Evolutionary conservation across 2,888 invertebrate genomes (phyloP), one percentile per base, ranked within the genome.

Genomic region (Camponotus fellah): DNA sequence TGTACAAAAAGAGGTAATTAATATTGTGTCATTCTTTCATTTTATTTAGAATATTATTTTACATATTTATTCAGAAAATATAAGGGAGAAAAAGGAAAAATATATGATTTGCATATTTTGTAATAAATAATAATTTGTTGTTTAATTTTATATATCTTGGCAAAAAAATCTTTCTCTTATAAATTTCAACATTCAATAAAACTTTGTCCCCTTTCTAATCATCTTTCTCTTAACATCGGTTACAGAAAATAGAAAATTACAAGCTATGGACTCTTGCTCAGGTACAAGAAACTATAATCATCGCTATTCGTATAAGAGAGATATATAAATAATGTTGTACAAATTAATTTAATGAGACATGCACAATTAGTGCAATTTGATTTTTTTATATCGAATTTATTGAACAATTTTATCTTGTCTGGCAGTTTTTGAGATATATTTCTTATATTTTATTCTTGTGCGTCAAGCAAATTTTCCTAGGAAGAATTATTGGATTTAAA

Each of bases 11-110:
- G n/a, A 53, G 12, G 37, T 37, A 71, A 53, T 71, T 71, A 58
- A 58, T 40, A 26, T 40, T 37, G 14, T 58, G 58, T 72, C 26
- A 72, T 58, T 40, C 0, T 58, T 58, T 26, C 40, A 58, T 56
- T 71, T 71, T 72, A 72, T 58, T 58, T 21, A 40, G 58, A 72
- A 72, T 40, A 26, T 71, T 21, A 72, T 72, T 72, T 72, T 72
- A 40, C 26, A 72, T 26, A 37, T 26, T 26, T n/a, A 53, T 3
- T 17, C 58, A 72, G 14, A 6, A 56, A 72, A 58, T 58, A 56
- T 37, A 72, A 53, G n/a, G n/a, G 53, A 53, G 53, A 53, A 53
- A 53, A n/a, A 53, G 53, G n/a, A 17, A 40, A 17, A 72, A 17
- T 72, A 58, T 56, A 34, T 58, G 40, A 17, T 14, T 53, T 53